Conservation (phyloP, 1,140 invertebrate species). For the Meloidogyne hapla region DNA sequence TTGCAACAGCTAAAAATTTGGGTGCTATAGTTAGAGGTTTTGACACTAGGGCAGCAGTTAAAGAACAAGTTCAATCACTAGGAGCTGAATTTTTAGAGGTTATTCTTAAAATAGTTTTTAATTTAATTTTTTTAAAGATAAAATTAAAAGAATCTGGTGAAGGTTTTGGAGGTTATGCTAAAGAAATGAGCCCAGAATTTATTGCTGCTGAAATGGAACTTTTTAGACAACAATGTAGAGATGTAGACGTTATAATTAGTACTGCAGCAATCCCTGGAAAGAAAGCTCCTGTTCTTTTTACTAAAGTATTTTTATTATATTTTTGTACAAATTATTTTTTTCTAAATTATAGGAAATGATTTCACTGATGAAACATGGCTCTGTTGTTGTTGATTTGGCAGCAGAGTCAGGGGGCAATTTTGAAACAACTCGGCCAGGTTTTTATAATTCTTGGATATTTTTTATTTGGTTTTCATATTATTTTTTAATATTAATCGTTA, state of each 20-base stretch:
- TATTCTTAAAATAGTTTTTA: slow-evolving; percentile 9
- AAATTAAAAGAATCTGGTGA: slow-evolving; percentile 77
- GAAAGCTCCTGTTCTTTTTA: slow-evolving; percentile 77
- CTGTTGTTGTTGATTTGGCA: slow-evolving; percentile 83
- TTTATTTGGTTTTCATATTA: too few species aligned
- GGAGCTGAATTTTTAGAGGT: slow-evolving; percentile 80
- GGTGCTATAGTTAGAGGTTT: slow-evolving; percentile 83
- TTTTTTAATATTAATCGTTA: too few species aligned
- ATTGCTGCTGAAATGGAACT: slow-evolving; percentile 81
- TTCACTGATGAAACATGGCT: slow-evolving; percentile 81
- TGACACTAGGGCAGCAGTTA: slow-evolving; percentile 80
- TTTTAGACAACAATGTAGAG: slow-evolving; percentile 80
- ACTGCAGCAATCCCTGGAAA: slow-evolving; percentile 87
- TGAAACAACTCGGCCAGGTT: slow-evolving; percentile 78
- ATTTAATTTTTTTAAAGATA: slow-evolving; percentile 35
- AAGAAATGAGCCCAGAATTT: slow-evolving; percentile 85
- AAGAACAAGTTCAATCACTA: slow-evolving; percentile 85
- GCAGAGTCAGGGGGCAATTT: slow-evolving; percentile 85
- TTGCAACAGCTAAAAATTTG: slow-evolving; percentile 38
- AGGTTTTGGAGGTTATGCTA: slow-evolving; percentile 80
- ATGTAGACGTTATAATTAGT: slow-evolving; percentile 77
- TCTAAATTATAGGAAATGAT: slow-evolving; percentile 73
- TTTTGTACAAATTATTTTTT: neutral
- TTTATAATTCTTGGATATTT: too few species aligned
- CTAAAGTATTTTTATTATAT: slow-evolving; percentile 67